Conservation (phyloP, 35 echinoderm and acorn worm species). For the Chiridota heheva region DNA sequence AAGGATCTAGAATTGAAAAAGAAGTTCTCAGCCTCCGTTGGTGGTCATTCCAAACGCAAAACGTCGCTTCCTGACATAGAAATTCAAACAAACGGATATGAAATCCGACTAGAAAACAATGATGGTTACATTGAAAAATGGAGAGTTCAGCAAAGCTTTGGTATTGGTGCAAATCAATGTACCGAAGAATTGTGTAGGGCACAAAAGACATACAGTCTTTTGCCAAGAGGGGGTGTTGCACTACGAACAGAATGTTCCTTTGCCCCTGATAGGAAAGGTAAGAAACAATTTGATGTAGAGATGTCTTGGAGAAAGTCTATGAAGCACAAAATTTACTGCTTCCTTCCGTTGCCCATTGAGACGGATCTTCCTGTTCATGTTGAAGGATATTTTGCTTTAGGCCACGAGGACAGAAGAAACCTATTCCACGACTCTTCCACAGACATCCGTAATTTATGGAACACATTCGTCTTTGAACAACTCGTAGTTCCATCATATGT, state of each 20-base stretch:
- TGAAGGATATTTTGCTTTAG: conserved; percentile 83
- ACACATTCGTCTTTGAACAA: conserved; percentile 26
- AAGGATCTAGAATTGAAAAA: neutral
- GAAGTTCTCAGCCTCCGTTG: neutral
- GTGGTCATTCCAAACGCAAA: neutral
- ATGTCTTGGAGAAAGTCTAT: neutral
- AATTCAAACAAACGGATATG: neutral
- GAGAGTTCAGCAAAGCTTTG: conserved; percentile 21
- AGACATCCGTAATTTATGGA: conserved; percentile 59
- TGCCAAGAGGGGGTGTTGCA: conserved; percentile 48
- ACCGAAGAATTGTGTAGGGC: neutral
- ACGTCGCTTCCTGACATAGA: conserved; percentile 13
- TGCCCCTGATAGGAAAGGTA: no score
- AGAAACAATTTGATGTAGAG: no score
- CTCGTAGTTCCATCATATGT: conserved; percentile 67
- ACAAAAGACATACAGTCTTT: neutral
- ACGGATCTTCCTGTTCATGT: conserved; percentile 74
- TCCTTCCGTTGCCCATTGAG: conserved; percentile 73
- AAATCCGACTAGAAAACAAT: neutral
- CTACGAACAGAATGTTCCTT: no score
- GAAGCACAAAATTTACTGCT: conserved; percentile 48
- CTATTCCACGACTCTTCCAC: conserved; percentile 43
- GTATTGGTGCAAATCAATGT: neutral
- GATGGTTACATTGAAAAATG: conserved; percentile 21
- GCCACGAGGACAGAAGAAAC: conserved; percentile 57